Base-by-base conservation (phyloP, 2,113 vertebrate genomes). In the Poecilia latipinna region DNA sequence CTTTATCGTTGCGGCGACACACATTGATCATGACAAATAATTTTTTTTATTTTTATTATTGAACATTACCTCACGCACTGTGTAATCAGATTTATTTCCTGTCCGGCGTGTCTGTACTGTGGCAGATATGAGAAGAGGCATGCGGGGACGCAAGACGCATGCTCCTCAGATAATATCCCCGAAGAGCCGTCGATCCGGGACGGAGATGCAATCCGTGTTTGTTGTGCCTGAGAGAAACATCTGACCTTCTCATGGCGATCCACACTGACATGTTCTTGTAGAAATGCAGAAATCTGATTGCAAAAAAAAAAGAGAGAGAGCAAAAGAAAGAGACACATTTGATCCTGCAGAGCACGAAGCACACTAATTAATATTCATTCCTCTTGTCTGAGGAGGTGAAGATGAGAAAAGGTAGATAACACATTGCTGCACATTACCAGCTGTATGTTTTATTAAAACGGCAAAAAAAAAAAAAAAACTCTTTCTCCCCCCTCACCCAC, bases 21-120 rank as follows among this genome's bases (percentile, higher is more conserved):
- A 82, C 89, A 91, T 91, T 93, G 92, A 94, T 94, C 93, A 88
- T 84, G 76, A 90, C 91, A 93, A 93, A 93, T 90, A 93, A 93
- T 94, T 89, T 89, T 90, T 92, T 93, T 93, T 37, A 3, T 37
- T 37, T 37, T 37, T 93, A 94, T 93, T 93, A 93, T 93, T 93
- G 89, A 90, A 91, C 92, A 93, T 93, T 93, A 92, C 88, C 82
- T 82, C 83, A 85, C 77, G 84, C 88, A 74, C 81, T 83, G 79
- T 65, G 68, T 91, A 90, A 91, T 92, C 86, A 86, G 90, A 93
- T 92, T 91, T 93, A 93, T 91, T 89, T 83, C 91, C 85, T 88
- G 91, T 92, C 90, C 88, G 8, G 84, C 75, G 72, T 80, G 85
- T 85, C 82, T 80, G 79, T 60, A 28, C 37, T 19, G 32, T 79